Percentiles rank a stretch among this genome's conserved stretches.
Conservation (phyloP, 2,797 vertebrate genomes). For the Danio kyathit region DNA sequence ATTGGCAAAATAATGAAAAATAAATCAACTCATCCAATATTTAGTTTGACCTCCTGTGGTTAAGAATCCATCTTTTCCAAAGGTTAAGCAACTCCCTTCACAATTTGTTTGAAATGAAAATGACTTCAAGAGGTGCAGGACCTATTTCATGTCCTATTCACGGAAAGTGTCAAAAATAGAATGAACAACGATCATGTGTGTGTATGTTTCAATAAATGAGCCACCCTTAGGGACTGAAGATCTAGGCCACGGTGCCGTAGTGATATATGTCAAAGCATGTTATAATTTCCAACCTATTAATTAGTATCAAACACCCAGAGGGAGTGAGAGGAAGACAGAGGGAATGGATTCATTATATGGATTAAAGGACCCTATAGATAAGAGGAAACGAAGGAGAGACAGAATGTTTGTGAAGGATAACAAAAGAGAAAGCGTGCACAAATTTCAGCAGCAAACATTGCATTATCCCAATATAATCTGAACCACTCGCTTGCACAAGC, state of each 20-base stretch:
- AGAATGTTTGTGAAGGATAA: conserved; percentile 21
- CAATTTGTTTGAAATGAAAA: conserved; percentile 26
- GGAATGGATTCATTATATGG: conserved; percentile 30
- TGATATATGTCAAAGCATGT: conserved; percentile 59
- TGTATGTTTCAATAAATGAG: conserved; percentile 41
- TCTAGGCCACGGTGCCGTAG: conserved; percentile 49
- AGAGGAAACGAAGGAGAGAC: conserved; percentile 24
- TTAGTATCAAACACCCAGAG: conserved; percentile 53
- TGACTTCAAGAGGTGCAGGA: background rate
- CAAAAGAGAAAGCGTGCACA: background rate
- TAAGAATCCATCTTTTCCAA: background rate
- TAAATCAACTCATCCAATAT: background rate
- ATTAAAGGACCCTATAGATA: conserved; percentile 39
- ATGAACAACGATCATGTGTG: conserved; percentile 16
- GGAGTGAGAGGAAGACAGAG: conserved; percentile 22
- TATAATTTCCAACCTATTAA: conserved; percentile 57
- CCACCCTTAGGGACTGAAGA: conserved; percentile 50
- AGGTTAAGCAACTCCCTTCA: conserved; percentile 1
- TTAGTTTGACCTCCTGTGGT: background rate
- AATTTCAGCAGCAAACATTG: conserved; percentile 20
- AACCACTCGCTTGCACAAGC: conserved; percentile 47
- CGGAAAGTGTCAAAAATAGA: conserved; percentile 44
- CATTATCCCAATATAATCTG: conserved; percentile 47
- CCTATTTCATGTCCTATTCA: conserved; percentile 36
- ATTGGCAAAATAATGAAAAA: background rate